Evolutionary conservation across 2,113 vertebrate genomes (phyloP).

Genomic region (Talpa occidentalis): DNA sequence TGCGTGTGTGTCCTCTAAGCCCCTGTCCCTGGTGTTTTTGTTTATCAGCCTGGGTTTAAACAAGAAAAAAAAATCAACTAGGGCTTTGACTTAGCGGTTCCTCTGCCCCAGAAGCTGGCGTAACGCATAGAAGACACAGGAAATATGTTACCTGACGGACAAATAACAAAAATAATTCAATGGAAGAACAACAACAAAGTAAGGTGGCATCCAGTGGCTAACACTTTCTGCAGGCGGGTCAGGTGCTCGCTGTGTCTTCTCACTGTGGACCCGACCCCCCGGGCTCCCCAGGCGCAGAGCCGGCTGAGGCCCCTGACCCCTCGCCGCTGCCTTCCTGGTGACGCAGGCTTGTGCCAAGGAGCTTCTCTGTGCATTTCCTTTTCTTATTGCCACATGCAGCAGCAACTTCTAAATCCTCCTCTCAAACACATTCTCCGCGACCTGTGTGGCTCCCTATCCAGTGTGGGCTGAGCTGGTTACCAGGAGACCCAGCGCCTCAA

Average conservation of each 20-base stretch:
- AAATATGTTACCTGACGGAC: not conserved
- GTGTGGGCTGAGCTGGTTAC: not conserved
- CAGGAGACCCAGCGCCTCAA: not conserved
- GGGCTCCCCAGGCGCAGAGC: no score
- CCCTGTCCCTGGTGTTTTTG: not conserved
- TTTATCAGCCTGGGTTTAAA: not conserved
- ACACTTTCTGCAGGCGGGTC: not conserved
- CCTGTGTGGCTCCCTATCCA: not conserved
- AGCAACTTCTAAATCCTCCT: not conserved
- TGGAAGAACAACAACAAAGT: not conserved
- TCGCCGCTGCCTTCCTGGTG: not conserved
- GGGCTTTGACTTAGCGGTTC: not conserved
- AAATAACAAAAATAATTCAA: not conserved
- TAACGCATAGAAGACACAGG: not conserved
- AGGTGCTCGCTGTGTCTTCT: no score
- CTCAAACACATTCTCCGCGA: not conserved
- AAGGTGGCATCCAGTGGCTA: not conserved
- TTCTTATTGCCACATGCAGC: not conserved
- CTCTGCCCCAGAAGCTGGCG: not conserved
- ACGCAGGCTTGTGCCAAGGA: not conserved
- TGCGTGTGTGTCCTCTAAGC: not conserved
- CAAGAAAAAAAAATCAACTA: not conserved
- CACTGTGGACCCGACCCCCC: no score
- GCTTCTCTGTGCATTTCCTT: not conserved
- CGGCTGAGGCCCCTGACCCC: no score